Evolutionary conservation across 2,797 vertebrate species (phyloP), one percentile per base, ranked within the genome.

Genomic region (Chelmon rostratus): DNA sequence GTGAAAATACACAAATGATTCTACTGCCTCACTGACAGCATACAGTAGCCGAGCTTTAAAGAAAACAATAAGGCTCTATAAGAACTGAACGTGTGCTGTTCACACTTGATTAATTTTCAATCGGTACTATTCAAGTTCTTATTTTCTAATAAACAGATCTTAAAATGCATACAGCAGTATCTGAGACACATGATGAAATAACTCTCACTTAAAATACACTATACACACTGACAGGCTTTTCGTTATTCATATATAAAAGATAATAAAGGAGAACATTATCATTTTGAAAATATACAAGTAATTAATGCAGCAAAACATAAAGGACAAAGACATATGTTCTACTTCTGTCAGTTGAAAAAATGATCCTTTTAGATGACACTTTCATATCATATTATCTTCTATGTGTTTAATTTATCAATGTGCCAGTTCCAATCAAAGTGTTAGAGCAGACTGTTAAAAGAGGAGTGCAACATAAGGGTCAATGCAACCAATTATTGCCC

Each of bases 401-500:
- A 42, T n/a, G 38, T 23, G 52, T 67, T 46, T 46, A 40, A 57
- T 52, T 68, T 21, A 61, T 64, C 18, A 47, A 37, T 46, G 33
- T 67, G 46, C 62, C 46, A 49, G 47, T 53, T 68, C 68, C 57
- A 85, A 65, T 79, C 38, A 61, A 40, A 76, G 58, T 71, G 63
- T 69, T 58, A 68, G 52, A 75, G 65, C 49, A 76, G 79, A 79
- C 18, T 53, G 31, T 64, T 52, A 47, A 50, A 56, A 61, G 59
- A 73, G 21, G 35, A 66, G 37, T 76, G 68, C 46, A 58, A 62
- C 62, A 44, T 64, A n/a, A 35, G 49, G 74, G 65, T 86, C 76
- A 79, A 57, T 57, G 54, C 49, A 81, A 76, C 82, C 78, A 89
- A 89, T 87, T 73, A 82, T 86, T 92, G 92, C 91, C 92, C 92